These are phyloP conservation scores for Rhogogaster chlorosoma DNA, from an alignment of 2,888 invertebrate species.

Conservation along the genomic window DNA sequence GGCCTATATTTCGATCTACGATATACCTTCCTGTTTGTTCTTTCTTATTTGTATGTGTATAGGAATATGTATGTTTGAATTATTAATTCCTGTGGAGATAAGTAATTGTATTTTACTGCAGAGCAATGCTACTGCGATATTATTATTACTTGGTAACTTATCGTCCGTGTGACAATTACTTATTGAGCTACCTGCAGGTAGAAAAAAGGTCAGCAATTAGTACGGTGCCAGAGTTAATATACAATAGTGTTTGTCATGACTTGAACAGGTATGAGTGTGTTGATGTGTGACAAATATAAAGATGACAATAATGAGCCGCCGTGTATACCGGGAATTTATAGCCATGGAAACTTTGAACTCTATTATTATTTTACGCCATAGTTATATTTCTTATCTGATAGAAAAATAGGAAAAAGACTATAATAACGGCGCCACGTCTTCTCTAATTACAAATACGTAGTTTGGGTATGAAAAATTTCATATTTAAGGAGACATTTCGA, in stretches of 20 bases:
- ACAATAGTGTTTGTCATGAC: neutral
- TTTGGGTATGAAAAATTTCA: neutral
- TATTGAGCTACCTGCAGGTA: neutral
- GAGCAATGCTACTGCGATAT: neutral
- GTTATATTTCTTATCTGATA: constrained; percentile 1
- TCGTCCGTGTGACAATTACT: neutral
- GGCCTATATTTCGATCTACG: neutral
- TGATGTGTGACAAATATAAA: constrained; percentile 4
- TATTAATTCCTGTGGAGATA: neutral
- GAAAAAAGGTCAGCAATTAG: constrained; percentile 2
- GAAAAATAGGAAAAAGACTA: neutral
- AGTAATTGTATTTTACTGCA: too few relatives aligned
- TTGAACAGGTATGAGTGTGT: neutral
- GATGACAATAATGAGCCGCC: neutral
- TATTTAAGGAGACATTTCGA: neutral
- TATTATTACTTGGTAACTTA: neutral
- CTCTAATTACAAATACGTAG: neutral
- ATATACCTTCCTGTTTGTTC: neutral
- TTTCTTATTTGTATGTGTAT: neutral
- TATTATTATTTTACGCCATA: constrained; percentile 9
- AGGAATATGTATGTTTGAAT: neutral
- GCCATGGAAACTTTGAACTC: constrained; percentile 24
- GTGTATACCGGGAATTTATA: constrained; percentile 1
- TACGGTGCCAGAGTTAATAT: neutral
- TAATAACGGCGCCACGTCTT: neutral